phyloP scores from a whole-genome alignment of 2,888 invertebrate species.

The Xanthia icteritia region DNA sequence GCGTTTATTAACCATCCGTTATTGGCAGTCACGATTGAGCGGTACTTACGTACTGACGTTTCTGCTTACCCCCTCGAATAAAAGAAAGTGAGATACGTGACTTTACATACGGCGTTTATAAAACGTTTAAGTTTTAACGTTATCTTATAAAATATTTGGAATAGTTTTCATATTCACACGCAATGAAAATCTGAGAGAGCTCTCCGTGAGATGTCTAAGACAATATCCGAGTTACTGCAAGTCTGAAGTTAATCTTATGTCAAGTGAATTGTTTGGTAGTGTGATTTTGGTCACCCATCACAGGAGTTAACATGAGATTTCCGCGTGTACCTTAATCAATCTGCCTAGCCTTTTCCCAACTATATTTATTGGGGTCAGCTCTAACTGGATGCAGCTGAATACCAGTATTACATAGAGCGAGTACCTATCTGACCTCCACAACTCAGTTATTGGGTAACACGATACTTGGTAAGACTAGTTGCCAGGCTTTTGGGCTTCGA shows the following conservation, averaged over 20 bases:
- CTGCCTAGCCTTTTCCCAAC: no score
- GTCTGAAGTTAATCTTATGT: not conserved
- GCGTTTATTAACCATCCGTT: conserved; percentile 40
- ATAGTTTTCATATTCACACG: conserved; percentile 6
- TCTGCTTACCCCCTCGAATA: conserved; percentile 45
- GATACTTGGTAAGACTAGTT: no score
- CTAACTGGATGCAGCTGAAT: no score
- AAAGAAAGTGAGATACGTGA: conserved; percentile 63
- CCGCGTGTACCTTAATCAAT: not conserved
- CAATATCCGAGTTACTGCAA: not conserved
- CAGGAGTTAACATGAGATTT: not conserved
- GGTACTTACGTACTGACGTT: conserved; percentile 48
- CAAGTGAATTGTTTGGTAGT: not conserved
- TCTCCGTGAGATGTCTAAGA: not conserved
- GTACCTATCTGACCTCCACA: no score
- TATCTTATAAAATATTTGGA: conserved; percentile 34
- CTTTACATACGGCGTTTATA: conserved; percentile 43
- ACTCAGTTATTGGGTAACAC: no score
- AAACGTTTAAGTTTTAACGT: conserved; percentile 33
- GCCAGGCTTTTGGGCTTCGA: no score
- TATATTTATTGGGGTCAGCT: no score
- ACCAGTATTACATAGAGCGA: no score
- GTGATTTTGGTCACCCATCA: not conserved
- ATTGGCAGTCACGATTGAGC: conserved; percentile 60
- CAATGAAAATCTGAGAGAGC: not conserved